These are phyloP conservation scores for Sesia apiformis DNA, from an alignment of 2,888 invertebrate species.

Conservation along the genomic window DNA sequence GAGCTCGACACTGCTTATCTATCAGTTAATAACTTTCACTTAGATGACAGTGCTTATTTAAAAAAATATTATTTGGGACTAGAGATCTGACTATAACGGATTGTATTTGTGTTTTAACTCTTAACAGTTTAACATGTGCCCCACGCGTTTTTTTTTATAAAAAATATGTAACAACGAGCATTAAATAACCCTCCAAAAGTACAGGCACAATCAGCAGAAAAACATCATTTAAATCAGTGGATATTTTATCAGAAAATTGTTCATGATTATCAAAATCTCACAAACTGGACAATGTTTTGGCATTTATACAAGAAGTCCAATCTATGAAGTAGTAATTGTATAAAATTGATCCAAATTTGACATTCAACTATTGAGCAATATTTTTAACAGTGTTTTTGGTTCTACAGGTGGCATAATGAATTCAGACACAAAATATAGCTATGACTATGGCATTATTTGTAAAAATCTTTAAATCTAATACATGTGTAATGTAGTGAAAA, in stretches of 20 bases:
- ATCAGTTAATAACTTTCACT: conserved; percentile 43
- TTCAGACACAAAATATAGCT: neutral
- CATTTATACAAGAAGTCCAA: neutral
- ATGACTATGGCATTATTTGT: neutral
- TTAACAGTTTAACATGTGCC: neutral
- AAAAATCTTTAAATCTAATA: neutral
- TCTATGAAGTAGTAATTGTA: neutral
- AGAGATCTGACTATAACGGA: conserved; percentile 64
- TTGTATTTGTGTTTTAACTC: conserved; percentile 32
- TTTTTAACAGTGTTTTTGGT: conserved; percentile 25
- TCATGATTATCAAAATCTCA: neutral
- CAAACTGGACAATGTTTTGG: neutral
- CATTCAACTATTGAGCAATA: conserved; percentile 22
- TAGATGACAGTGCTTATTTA: conserved; percentile 41
- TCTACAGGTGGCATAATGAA: conserved; percentile 11
- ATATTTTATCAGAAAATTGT: neutral
- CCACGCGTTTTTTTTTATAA: conserved; percentile 7
- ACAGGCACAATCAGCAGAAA: conserved; percentile 14
- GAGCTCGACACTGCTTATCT: conserved; percentile 31
- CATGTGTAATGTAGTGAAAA: neutral
- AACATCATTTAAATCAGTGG: conserved; percentile 3
- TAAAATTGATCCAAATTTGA: conserved; percentile 17
- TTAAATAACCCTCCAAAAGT: conserved; percentile 17
- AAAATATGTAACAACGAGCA: conserved; percentile 19
- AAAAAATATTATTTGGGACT: conserved; percentile 59